Evolutionary conservation across 2,888 invertebrate genomes (phyloP), one percentile per base, ranked within the genome.

Genomic region (Sesia bembeciformis): DNA sequence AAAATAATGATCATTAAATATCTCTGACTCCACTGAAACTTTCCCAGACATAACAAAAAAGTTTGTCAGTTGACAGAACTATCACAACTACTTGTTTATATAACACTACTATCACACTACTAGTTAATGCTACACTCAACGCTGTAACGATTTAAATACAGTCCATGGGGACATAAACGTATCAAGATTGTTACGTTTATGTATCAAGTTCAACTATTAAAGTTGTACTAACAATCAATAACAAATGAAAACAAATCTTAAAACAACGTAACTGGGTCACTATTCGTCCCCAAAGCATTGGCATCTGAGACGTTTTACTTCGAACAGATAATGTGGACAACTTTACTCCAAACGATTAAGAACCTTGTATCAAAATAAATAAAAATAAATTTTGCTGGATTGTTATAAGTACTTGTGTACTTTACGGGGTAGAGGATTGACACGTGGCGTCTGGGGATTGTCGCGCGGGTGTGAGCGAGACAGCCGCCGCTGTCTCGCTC

Each of bases 381-480:
- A 85, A 81, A 82, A 62, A 72, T 75, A 78, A 78, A 74, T 76
- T 76, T 84, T 65, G 71, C 70, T 75, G 72, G 75, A 65, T 60
- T 59, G 59, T 57, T 57, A 67, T 68, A 72, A 74, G 61, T 69
- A 80, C 72, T 78, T 81, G 75, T 46, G 46, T 46, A 46, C 46
- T n/a, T 46, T 46, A 46, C 46, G 46, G 46, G 46, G 7, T 46
- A 23, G 8, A 46, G 68, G 74, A 67, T 65, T 73, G 82, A 79
- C 84, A 84, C 83, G 84, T 84, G 84, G 79, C 77, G 73, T 76
- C 70, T 72, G 70, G 76, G 76, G 76, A 76, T 75, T 73, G 72
- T 73, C 71, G 67, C 65, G 68, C 64, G 65, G 64, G 82, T 64
- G 74, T 55, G 74, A 81, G 63, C 58, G 77, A 76, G 78, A 77